A percentile compares a stretch with the other conserved stretches of the same genome.
Conservation (phyloP, 2,888 invertebrate species). For the Alcis repandata region DNA sequence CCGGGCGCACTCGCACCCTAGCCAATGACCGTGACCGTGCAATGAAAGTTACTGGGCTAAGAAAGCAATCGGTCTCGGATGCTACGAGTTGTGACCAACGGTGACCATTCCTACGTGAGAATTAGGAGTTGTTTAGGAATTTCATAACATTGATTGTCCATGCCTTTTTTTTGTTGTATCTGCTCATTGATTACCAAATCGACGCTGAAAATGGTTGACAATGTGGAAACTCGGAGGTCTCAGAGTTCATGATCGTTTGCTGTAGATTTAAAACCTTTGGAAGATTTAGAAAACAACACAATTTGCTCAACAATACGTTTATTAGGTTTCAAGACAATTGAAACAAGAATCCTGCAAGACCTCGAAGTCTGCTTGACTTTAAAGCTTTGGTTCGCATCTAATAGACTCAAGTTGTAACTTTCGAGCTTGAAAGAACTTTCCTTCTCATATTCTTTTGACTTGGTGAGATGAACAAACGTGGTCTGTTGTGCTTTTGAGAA, state of each 20-base stretch:
- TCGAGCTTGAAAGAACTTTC: not conserved
- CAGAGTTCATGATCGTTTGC: slow-evolving; percentile 12
- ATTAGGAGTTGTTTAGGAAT: not conserved
- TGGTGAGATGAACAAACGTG: not conserved
- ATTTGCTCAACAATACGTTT: too few relatives aligned
- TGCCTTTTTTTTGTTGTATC: not conserved
- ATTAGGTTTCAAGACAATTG: too few relatives aligned
- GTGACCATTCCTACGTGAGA: slow-evolving; percentile 15
- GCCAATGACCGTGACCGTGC: slow-evolving; percentile 56
- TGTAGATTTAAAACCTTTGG: not conserved
- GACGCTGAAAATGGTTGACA: slow-evolving; percentile 27
- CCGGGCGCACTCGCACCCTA: slow-evolving; percentile 43
- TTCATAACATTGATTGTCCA: not conserved
- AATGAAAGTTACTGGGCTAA: slow-evolving; percentile 60
- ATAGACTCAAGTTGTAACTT: too few relatives aligned
- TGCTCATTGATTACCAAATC: slow-evolving; percentile 9
- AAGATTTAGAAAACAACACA: not conserved
- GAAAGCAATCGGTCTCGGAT: slow-evolving; percentile 53
- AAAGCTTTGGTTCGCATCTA: too few relatives aligned
- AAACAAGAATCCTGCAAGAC: too few relatives aligned
- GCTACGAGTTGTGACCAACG: slow-evolving; percentile 16
- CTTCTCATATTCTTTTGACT: not conserved
- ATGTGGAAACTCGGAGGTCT: slow-evolving; percentile 27
- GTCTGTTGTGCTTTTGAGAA: not conserved
- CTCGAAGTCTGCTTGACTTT: too few relatives aligned